These are phyloP conservation scores for Panorpa germanica DNA, from an alignment of 2,888 invertebrate species.

Conservation along the genomic window DNA sequence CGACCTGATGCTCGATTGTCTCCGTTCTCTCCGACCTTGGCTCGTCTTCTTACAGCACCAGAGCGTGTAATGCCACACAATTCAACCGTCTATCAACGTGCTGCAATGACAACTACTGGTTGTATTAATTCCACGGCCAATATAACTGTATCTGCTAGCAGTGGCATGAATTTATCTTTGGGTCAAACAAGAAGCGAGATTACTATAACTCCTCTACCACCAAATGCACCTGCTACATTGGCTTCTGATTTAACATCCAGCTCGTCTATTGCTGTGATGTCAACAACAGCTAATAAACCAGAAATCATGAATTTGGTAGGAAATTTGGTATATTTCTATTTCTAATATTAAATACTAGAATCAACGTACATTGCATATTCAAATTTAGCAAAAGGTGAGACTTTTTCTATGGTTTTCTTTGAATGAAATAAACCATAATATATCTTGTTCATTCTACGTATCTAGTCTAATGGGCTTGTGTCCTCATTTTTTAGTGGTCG, in stretches of 20 bases:
- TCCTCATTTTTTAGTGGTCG: too few species aligned
- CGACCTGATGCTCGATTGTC: slow-evolving; percentile 32
- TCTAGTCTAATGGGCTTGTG: too few species aligned
- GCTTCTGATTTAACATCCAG: slow-evolving; percentile 8
- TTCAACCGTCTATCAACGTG: slow-evolving; percentile 5
- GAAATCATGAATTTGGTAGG: too few species aligned
- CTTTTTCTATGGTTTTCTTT: too few species aligned
- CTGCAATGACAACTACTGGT: slow-evolving; percentile 3
- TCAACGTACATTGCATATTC: too few species aligned
- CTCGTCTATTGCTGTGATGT: slow-evolving; percentile 16
- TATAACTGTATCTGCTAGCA: not conserved
- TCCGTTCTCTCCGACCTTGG: slow-evolving; percentile 63
- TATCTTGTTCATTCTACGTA: too few species aligned
- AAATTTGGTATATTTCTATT: slow-evolving; percentile 7
- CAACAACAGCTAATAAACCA: slow-evolving; percentile 19
- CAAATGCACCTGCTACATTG: slow-evolving; percentile 15
- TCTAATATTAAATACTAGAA: slow-evolving; percentile 7
- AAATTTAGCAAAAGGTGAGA: too few species aligned
- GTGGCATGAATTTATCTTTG: slow-evolving; percentile 12
- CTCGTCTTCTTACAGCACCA: slow-evolving; percentile 55
- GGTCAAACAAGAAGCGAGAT: slow-evolving; percentile 36
- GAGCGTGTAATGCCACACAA: slow-evolving; percentile 21
- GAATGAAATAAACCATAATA: too few species aligned
- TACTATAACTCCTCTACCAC: slow-evolving; percentile 36
- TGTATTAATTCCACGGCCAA: slow-evolving; percentile 7